Evolutionary conservation across 1,140 invertebrate genomes (phyloP), one percentile per base, ranked within the genome.

Genomic region (Macrostomum lignano): DNA sequence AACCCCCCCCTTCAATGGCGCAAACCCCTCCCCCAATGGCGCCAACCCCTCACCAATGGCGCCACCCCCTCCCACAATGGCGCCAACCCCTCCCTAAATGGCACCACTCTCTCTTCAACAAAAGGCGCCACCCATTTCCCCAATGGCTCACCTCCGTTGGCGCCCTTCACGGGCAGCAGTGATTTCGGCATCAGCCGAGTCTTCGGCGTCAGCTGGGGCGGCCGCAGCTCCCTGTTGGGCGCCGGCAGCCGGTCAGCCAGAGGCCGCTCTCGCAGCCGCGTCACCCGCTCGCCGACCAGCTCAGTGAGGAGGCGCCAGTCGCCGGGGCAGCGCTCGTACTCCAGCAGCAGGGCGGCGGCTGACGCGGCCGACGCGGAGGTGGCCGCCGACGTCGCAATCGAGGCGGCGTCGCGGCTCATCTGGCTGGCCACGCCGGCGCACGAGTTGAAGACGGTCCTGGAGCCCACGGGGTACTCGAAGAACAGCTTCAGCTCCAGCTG

Each of bases 341-440:
- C n/a, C n/a, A n/a, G n/a, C n/a, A n/a, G n/a, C n/a, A n/a, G n/a
- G n/a, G n/a, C n/a, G n/a, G n/a, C n/a, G n/a, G n/a, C n/a, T n/a
- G 10, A 10, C 23, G 23, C 23, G n/a, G 23, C 23, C 23, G 23
- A 10, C 23, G 23, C 23, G 10, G 23, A 36, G 37, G 9, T 42
- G 45, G 24, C 46, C 50, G 38, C 52, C 52, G 44, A 57, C 40
- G 39, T 55, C 51, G 39, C 55, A 57, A 36, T 57, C 52, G 13
- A 57, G n/a, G n/a, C n/a, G n/a, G n/a, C n/a, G n/a, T n/a, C n/a
- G n/a, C n/a, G n/a, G n/a, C n/a, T n/a, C n/a, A 56, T 56, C 35
- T 51, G 48, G 34, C 51, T 54, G 11, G 46, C 50, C 7, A 53
- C 42, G 15, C 51, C 46, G 19, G 15, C 26, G 5, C 10, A 9